These are phyloP conservation scores for Escarpia spicata DNA, from an alignment of 2,888 invertebrate genomes.

Conservation along the genomic window DNA sequence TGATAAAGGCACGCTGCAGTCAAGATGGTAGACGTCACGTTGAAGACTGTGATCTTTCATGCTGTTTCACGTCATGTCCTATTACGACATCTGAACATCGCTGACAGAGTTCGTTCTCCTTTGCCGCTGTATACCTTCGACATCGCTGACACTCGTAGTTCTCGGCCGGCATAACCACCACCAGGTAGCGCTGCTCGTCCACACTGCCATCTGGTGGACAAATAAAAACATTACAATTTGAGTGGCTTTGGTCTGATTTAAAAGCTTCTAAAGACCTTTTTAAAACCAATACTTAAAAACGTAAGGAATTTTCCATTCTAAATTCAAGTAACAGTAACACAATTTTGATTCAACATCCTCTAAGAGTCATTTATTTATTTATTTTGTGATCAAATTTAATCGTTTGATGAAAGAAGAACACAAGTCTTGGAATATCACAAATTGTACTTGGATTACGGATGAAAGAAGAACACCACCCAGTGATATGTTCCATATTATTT, in stretches of 20 bases:
- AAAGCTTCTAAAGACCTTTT: neutral
- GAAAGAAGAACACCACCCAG: no score
- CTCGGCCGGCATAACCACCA: conserved; percentile 52
- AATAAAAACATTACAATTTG: neutral
- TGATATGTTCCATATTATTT: no score
- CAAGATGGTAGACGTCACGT: neutral
- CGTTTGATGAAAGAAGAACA: no score
- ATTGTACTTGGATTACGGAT: no score
- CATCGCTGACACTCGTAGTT: conserved; percentile 57
- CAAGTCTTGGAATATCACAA: no score
- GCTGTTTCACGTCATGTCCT: neutral
- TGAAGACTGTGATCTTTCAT: neutral
- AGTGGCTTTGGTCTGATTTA: neutral
- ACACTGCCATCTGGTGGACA: conserved; percentile 43
- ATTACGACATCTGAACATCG: conserved; percentile 47
- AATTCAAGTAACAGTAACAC: no score
- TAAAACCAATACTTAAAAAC: neutral
- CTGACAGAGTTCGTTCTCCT: conserved; percentile 48
- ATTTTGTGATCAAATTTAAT: no score
- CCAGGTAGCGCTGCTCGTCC: conserved; percentile 49
- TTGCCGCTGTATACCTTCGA: conserved; percentile 54
- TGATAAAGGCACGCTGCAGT: neutral
- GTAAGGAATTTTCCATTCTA: no score
- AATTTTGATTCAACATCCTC: no score
- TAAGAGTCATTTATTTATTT: no score